Evolutionary conservation across 2,113 vertebrate species (phyloP).

Genomic region (Nettapus auritus): DNA sequence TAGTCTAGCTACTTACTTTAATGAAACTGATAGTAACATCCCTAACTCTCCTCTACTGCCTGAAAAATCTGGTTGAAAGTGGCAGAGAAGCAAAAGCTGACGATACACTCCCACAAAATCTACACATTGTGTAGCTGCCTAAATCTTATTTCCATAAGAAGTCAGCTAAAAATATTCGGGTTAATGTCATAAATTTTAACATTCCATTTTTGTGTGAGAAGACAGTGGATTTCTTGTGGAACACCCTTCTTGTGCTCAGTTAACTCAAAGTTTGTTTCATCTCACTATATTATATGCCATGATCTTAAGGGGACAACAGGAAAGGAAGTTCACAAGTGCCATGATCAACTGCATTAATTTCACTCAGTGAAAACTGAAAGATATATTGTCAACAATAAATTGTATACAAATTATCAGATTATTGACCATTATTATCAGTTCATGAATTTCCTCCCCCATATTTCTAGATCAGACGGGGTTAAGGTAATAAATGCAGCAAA

Average conservation of each 20-base stretch:
- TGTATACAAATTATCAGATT: background rate
- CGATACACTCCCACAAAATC: background rate
- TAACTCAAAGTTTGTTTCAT: background rate
- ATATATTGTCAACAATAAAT: background rate
- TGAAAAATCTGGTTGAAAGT: background rate
- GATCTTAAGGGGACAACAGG: background rate
- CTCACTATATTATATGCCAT: background rate
- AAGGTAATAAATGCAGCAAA: background rate
- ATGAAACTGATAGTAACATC: background rate
- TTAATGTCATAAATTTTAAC: background rate
- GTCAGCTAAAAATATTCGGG: background rate
- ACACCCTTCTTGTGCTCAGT: background rate
- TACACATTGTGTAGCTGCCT: background rate
- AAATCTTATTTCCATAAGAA: background rate
- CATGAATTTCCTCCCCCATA: accelerated
- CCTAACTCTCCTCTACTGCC: background rate
- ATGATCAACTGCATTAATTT: background rate
- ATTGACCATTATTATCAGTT: background rate
- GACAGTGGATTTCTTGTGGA: background rate
- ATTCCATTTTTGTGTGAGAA: background rate
- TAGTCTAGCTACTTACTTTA: background rate
- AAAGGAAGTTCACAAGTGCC: background rate
- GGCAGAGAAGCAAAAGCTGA: background rate
- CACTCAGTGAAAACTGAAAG: background rate
- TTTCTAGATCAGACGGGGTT: background rate